Percentiles rank a stretch among this genome's conserved stretches.
These are phyloP conservation scores for Istiophorus platypterus DNA, from an alignment of 2,113 vertebrate species.

Conservation along the genomic window DNA sequence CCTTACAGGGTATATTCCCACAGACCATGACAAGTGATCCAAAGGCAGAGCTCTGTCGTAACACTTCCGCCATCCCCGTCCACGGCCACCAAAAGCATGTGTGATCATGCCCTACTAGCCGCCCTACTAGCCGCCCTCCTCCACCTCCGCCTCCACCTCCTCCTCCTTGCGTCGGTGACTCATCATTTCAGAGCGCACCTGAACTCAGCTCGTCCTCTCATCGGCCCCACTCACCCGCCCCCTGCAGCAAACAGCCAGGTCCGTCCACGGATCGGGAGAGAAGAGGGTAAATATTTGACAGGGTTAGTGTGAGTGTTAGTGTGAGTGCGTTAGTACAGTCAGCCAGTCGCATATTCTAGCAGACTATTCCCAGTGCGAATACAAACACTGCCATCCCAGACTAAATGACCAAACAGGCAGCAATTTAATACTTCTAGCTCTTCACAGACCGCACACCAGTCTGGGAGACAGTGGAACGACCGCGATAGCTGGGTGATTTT, in stretches of 20 bases:
- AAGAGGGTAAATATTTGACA: conserved; percentile 71
- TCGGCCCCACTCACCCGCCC: conserved; percentile 16
- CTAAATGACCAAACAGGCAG: conserved; percentile 37
- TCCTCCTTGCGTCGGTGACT: conserved; percentile 28
- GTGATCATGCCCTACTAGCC: conserved; percentile 10
- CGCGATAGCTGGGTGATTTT: not conserved
- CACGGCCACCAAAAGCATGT: not conserved
- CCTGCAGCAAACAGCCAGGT: conserved; percentile 56
- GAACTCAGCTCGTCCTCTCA: conserved; percentile 41
- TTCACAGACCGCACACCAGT: not conserved
- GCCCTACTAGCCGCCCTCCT: no score
- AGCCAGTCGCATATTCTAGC: conserved; percentile 9
- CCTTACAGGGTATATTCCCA: not conserved
- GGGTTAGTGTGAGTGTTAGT: not conserved
- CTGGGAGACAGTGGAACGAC: not conserved
- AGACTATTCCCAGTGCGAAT: conserved; percentile 30
- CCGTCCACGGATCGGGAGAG: conserved; percentile 35
- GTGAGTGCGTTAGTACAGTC: conserved; percentile 31
- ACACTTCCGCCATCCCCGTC: conserved; percentile 8
- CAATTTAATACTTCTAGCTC: conserved; percentile 16
- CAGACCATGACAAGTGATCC: not conserved
- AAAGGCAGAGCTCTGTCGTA: conserved; percentile 8
- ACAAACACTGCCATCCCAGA: conserved; percentile 31
- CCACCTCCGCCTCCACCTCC: not conserved
- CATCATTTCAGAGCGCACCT: conserved; percentile 41